Evolutionary conservation across 2,113 vertebrate species (phyloP), one percentile per base, ranked within the genome.

Genomic region (Nothocercus julius): DNA sequence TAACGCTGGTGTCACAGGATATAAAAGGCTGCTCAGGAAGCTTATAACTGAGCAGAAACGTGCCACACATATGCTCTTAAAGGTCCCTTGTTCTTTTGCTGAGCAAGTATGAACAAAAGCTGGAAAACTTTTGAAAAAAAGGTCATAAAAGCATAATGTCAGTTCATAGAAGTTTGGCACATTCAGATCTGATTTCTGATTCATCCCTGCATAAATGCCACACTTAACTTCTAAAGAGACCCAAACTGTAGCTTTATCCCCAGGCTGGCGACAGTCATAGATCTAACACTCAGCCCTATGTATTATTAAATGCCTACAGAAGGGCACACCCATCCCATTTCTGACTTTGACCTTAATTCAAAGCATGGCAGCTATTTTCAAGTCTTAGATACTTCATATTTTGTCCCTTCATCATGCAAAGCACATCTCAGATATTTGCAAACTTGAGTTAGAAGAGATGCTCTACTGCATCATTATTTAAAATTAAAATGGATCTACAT

Each of bases 281-380:
- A 64, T 85, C 54, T 82, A 78, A 89, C 32, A 69, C 11, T 76
- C 81, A 89, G 67, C 15, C 87, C 82, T 80, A 67, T 73, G 68
- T 91, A 93, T 91, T 83, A 91, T 92, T 80, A 85, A 5, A 42
- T 59, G 16, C 32, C 87, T 85, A 47, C 36, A 91, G 40, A 87
- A 89, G 63, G 92, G 45, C 78, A 90, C 7, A 17, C 14, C 24
- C 15, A 67, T 45, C 53, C 30, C 59, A 77, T 19, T 28, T 61
- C 54, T 58, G 40, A 19, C 12, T 90, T 90, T 75, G 40, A 25
- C 49, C 64, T 38, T 93, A 91, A 85, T 77, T 89, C 85, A 83
- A 92, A 82, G 34, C 40, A 94, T 2, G 3, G n/a, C 27, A 89
- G 67, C 82, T 91, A 89, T 95, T 96, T 96, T 92, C 72, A 83